Base-by-base conservation (phyloP, 2,113 vertebrate genomes). In the Cynopterus brachyotis region DNA sequence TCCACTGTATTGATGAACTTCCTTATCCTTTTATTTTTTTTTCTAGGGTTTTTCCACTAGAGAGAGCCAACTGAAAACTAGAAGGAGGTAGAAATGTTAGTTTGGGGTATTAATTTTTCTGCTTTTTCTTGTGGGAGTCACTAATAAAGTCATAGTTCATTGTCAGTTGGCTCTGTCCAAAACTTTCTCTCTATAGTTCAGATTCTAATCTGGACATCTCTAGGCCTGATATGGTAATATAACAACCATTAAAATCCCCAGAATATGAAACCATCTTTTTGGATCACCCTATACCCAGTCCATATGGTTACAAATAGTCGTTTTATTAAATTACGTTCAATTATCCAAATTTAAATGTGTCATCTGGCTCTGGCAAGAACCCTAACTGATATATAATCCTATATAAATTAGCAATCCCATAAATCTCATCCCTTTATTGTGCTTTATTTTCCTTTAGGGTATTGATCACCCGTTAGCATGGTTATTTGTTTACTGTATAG, bases 161-260 rank as follows among this genome's bases (percentile, higher is more conserved):
- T 62, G 9, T 16, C 5, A 78, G 12, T 1, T 9, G 6, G 0
- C 0, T 66, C 2, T 62, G 50, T 35, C 40, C n/a, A 20, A 6
- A 45, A 86, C 40, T 72, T 26, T 59, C 57, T 88, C 45, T 87
- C 4, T 72, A 64, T 7, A 32, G 60, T 47, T 5, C 32, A 15
- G 35, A 11, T 53, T 88, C 24, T 70, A 37, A 40, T 69, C 11
- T 42, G 19, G 12, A 73, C 12, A 2, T 8, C 1, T 80, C 82
- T 22, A 47, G 12, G 3, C 5, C 28, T 47, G 73, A 2, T 3
- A 2, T 40, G 15, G 1, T 66, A 40, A 83, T 13, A 0, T 40
- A 32, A 50, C 32, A 47, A 6, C 7, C 32, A 3, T 32, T 40
- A 35, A 4, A 24, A 3, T 24, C 37, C 11, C 8, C 8, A 35